Percentiles rank a stretch among this genome's conserved stretches.
Evolutionary conservation across 2,888 invertebrate genomes (phyloP).

Genomic region (Oligia latruncula): DNA sequence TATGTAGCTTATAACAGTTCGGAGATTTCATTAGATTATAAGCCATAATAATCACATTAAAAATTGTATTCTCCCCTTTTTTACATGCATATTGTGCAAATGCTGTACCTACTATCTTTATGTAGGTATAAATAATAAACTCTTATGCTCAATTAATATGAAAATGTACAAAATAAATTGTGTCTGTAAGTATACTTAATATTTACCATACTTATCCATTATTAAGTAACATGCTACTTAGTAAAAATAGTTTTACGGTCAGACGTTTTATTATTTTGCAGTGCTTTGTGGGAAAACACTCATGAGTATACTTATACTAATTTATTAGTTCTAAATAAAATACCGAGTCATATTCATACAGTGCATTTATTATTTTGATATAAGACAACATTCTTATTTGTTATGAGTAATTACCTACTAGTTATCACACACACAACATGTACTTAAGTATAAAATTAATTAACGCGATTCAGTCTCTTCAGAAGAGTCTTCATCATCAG

Average conservation of each 20-base stretch:
- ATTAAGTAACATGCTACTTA: slow-evolving; percentile 8
- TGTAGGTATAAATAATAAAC: slow-evolving; percentile 27
- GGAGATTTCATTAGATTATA: slow-evolving; percentile 5
- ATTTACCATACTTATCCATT: slow-evolving; percentile 30
- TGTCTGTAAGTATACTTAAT: slow-evolving; percentile 19
- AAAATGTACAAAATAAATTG: slow-evolving; percentile 56
- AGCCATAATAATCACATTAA: background rate
- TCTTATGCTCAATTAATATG: slow-evolving; percentile 50
- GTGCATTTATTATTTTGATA: slow-evolving; percentile 49
- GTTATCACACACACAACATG: background rate
- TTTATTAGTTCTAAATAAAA: slow-evolving; percentile 47
- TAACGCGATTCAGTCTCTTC: slow-evolving; percentile 85
- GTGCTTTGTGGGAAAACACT: slow-evolving; percentile 19
- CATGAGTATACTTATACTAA: background rate
- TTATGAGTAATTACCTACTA: background rate
- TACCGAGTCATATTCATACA: slow-evolving; percentile 24
- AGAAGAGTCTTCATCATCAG: slow-evolving; percentile 80
- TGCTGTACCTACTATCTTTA: slow-evolving; percentile 27
- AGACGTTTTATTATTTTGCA: slow-evolving; percentile 39
- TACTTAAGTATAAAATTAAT: slow-evolving; percentile 15
- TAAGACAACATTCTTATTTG: slow-evolving; percentile 14
- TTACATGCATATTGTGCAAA: slow-evolving; percentile 16
- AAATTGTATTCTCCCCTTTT: slow-evolving; percentile 14
- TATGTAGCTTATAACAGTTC: background rate
- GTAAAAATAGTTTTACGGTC: slow-evolving; percentile 34